Percentiles rank a stretch among this genome's conserved stretches.
Conservation (phyloP, 1,140 invertebrate genomes). For the Octopus sinensis region DNA sequence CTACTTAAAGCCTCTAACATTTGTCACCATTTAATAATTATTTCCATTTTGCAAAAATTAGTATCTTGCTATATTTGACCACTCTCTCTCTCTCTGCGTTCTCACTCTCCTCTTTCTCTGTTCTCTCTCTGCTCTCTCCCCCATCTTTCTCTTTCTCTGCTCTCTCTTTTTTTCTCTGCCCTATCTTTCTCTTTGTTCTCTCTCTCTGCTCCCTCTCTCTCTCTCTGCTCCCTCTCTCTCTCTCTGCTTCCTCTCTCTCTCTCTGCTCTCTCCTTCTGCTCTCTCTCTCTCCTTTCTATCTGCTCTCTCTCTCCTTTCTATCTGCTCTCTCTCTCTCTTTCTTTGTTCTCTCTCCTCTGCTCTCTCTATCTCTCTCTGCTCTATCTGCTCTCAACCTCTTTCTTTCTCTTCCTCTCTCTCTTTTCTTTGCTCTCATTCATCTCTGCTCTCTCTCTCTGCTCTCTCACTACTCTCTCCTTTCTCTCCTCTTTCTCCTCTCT, state of each 20-base stretch:
- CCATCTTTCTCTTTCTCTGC: neutral
- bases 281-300: neutral
- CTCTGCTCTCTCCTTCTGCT: neutral
- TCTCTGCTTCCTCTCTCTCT: neutral
- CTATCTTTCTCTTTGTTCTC: neutral
- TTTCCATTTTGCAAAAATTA: too few relatives aligned
- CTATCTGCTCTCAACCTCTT: neutral
- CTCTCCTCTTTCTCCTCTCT: constrained; percentile 14
- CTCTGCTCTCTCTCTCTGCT: neutral
- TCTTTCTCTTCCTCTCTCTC: neutral
- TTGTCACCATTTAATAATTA: too few relatives aligned
- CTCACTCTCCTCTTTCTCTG: neutral
- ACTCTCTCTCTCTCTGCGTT: neutral
- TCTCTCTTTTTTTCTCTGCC: neutral
- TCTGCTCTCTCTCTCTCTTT: neutral
- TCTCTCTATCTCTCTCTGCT: neutral
- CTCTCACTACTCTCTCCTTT: neutral
- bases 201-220: neutral
- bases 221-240: neutral
- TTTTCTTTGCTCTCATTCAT: neutral
- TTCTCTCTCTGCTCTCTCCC: neutral
- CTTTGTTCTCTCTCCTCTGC: neutral
- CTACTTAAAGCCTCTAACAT: too few relatives aligned
- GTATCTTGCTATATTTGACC: neutral
- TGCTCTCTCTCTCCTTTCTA: neutral